A percentile compares a stretch with the other conserved stretches of the same genome.
Evolutionary conservation across 1,140 invertebrate genomes (phyloP).

Genomic region (Papilio polyxenes): DNA sequence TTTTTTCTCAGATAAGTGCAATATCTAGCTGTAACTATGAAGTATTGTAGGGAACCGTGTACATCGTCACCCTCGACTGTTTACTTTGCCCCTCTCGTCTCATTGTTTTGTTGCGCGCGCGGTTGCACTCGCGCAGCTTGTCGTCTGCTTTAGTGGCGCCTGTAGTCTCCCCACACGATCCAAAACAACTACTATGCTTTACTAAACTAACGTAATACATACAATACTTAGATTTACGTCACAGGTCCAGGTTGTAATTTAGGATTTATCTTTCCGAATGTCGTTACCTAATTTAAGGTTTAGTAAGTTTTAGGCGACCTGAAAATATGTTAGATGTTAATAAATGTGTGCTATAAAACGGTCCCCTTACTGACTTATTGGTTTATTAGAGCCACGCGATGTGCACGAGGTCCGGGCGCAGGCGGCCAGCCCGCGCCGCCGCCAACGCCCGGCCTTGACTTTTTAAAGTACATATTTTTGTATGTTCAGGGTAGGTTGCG

Average conservation of each 20-base stretch:
- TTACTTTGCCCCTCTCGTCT: constrained; percentile 45
- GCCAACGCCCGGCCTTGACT: constrained; percentile 36
- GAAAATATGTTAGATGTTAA: constrained; percentile 72
- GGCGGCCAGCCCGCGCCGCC: constrained; percentile 46
- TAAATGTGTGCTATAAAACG: constrained; percentile 74
- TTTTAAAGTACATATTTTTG: constrained; percentile 79
- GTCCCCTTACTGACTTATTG: constrained; percentile 64
- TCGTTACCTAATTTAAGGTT: constrained; percentile 75
- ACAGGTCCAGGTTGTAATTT: constrained; percentile 79
- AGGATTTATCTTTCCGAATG: constrained; percentile 72
- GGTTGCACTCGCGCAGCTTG: constrained; percentile 68
- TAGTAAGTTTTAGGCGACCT: constrained; percentile 70
- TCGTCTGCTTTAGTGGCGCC: constrained; percentile 69
- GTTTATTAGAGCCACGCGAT: constrained; percentile 59
- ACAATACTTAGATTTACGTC: constrained; percentile 67
- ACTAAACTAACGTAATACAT: constrained; percentile 64
- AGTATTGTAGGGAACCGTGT: constrained; percentile 58
- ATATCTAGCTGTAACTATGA: constrained; percentile 75
- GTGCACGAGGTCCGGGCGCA: constrained; percentile 59
- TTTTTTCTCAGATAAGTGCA: constrained; percentile 73
- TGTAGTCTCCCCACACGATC: constrained; percentile 58
- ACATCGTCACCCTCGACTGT: constrained; percentile 47
- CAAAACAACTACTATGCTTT: constrained; percentile 55
- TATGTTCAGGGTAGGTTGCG: constrained; percentile 75
- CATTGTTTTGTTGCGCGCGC: constrained; percentile 48